Conservation (phyloP, 2,888 invertebrate genomes). For the Dioctria linearis region DNA sequence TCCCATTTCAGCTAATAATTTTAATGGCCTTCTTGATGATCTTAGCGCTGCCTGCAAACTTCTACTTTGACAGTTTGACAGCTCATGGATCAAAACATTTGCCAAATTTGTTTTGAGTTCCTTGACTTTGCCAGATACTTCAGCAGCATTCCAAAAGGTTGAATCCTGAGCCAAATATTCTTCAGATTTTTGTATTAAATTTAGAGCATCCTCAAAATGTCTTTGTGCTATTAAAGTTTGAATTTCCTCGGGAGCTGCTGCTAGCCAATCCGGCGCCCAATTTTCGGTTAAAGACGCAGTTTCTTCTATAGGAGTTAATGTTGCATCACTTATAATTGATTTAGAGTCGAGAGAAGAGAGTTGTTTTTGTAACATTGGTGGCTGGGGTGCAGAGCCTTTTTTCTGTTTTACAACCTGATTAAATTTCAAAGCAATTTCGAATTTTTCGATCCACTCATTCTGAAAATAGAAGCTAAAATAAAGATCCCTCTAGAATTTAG, state of each 20-base stretch:
- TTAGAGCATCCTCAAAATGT: slow-evolving; percentile 94
- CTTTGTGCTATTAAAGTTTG: slow-evolving; percentile 96
- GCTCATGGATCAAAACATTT: slow-evolving; percentile 89
- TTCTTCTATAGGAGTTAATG: slow-evolving; percentile 64
- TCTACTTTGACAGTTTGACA: slow-evolving; percentile 91
- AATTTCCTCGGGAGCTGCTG: slow-evolving; percentile 92
- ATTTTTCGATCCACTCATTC: slow-evolving; percentile 95
- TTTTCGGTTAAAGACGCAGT: slow-evolving; percentile 64
- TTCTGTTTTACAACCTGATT: slow-evolving; percentile 78
- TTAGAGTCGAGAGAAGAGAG: slow-evolving; percentile 61
- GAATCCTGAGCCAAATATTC: slow-evolving; percentile 71
- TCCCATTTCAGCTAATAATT: slow-evolving; percentile 76
- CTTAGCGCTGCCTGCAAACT: slow-evolving; percentile 91
- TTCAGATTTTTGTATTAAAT: slow-evolving; percentile 81
- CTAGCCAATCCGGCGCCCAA: slow-evolving; percentile 85
- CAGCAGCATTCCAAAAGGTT: slow-evolving; percentile 64
- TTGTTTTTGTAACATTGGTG: slow-evolving; percentile 64
- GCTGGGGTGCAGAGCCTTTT: slow-evolving; percentile 72
- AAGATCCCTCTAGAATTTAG: no score
- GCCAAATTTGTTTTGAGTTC: slow-evolving; percentile 82
- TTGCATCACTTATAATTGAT: slow-evolving; percentile 61
- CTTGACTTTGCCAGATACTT: slow-evolving; percentile 74
- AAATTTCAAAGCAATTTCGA: slow-evolving; percentile 91
- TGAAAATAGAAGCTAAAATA: slow-evolving; percentile 65
- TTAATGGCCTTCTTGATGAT: slow-evolving; percentile 87